Percentiles rank a stretch among this genome's conserved stretches.
phyloP scores from a whole-genome alignment of 2,888 invertebrate genomes.

The Cremastinae sp. region DNA sequence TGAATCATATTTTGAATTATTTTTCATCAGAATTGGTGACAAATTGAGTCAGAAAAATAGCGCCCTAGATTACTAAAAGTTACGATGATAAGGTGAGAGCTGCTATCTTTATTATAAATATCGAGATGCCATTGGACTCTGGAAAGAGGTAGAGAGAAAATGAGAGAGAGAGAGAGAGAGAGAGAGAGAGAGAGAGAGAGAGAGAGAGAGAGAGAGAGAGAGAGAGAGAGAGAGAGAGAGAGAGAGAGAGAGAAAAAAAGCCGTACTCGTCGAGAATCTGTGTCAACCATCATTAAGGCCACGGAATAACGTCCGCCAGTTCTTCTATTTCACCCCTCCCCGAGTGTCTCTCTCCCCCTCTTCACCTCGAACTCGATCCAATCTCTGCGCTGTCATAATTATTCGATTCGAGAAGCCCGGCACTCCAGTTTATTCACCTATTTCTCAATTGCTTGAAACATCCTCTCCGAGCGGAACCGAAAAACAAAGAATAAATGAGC shows the following conservation, averaged over 20 bases:
- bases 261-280: slow-evolving; percentile 66
- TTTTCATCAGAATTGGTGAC: too few species aligned
- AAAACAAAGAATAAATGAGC: not conserved
- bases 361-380: too few species aligned
- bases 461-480: not conserved
- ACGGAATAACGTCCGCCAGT: slow-evolving; percentile 58
- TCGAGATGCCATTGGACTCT: too few species aligned
- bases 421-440: slow-evolving; percentile 1
- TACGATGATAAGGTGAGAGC: too few species aligned
- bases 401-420: slow-evolving; percentile 51
- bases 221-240: not conserved
- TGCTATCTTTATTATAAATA: too few species aligned
- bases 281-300: slow-evolving; percentile 69
- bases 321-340: slow-evolving; percentile 24
- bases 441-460: not conserved
- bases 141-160: too few species aligned
- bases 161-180: too few species aligned
- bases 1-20: too few species aligned
- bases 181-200: too few species aligned
- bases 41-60: too few species aligned
- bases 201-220: too few species aligned
- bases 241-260: slow-evolving; percentile 19
- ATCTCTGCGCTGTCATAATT: slow-evolving; percentile 30
- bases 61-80: too few species aligned
- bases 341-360: slow-evolving; percentile 17